These are phyloP conservation scores for Torymus aiolomorphi DNA, from an alignment of 2,888 invertebrate genomes.

Conservation along the genomic window DNA sequence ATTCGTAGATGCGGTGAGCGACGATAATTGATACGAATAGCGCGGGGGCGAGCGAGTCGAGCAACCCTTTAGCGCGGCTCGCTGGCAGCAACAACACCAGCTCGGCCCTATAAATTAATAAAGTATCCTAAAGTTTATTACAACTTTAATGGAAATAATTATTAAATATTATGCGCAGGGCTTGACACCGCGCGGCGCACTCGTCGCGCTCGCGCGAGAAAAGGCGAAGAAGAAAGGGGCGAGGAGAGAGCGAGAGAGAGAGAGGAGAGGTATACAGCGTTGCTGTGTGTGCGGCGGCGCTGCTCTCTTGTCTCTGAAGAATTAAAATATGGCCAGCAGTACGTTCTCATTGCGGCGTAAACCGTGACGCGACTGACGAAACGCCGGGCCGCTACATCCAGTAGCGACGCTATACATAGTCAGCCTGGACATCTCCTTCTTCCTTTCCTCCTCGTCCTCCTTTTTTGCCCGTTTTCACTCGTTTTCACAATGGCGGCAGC, in stretches of 20 bases:
- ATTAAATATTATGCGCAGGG: slow-evolving; percentile 75
- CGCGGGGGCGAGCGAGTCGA: slow-evolving; percentile 57
- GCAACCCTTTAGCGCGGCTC: slow-evolving; percentile 68
- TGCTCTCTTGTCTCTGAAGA: slow-evolving; percentile 70
- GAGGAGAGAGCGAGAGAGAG: slow-evolving; percentile 62
- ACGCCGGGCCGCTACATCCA: slow-evolving; percentile 64
- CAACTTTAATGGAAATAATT: slow-evolving; percentile 76
- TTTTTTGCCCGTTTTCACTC: slow-evolving; percentile 37
- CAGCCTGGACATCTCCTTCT: slow-evolving; percentile 28
- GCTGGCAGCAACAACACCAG: slow-evolving; percentile 19
- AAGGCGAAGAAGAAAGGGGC: slow-evolving; percentile 61
- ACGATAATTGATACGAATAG: slow-evolving; percentile 73
- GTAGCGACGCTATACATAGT: background rate
- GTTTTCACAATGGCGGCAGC: background rate
- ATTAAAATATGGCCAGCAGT: slow-evolving; percentile 75
- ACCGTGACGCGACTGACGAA: slow-evolving; percentile 74
- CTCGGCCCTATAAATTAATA: slow-evolving; percentile 75
- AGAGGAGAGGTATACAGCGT: too few species aligned
- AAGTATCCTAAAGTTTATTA: slow-evolving; percentile 75
- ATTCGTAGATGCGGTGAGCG: slow-evolving; percentile 62
- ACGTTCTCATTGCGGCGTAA: slow-evolving; percentile 73
- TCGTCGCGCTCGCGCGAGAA: slow-evolving; percentile 58
- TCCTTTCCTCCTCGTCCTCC: slow-evolving; percentile 54
- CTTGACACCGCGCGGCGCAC: slow-evolving; percentile 68
- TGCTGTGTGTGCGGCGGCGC: slow-evolving; percentile 56